Evolutionary conservation across 2,113 vertebrate genomes (phyloP).

Genomic region (Nannobrachium achirus): DNA sequence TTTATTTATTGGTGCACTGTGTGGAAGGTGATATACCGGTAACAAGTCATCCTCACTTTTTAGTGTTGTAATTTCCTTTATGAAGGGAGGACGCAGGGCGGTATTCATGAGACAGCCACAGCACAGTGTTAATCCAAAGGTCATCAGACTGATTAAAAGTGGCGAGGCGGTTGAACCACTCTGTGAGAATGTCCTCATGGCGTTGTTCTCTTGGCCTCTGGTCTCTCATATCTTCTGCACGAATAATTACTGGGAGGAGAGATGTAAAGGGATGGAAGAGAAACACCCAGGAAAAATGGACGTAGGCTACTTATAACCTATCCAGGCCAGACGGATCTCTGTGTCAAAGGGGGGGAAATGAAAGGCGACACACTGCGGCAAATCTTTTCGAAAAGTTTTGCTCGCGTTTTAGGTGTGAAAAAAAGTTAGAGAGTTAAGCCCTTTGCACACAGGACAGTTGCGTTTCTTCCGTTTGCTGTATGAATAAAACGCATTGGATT

Average conservation of each 20-base stretch:
- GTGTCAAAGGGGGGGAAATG: background rate
- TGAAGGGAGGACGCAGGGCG: no score
- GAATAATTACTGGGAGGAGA: background rate
- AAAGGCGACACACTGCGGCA: background rate
- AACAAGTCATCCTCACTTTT: constrained; percentile 4
- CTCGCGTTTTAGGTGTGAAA: no score
- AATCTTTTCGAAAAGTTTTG: no score
- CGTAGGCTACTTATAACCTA: background rate
- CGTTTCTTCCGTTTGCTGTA: no score
- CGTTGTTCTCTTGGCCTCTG: no score
- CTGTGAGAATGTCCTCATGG: background rate
- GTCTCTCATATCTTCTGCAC: background rate
- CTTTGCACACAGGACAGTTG: no score
- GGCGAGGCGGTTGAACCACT: constrained; percentile 8
- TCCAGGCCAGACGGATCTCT: constrained; percentile 3
- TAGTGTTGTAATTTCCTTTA: constrained; percentile 30
- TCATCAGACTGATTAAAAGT: constrained; percentile 27
- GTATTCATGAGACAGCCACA: no score
- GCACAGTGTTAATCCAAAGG: constrained; percentile 19
- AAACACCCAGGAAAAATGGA: no score
- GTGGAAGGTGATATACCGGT: constrained; percentile 30
- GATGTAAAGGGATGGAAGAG: background rate
- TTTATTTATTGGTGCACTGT: no score
- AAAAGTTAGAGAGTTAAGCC: no score
- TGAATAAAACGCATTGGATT: no score